Percentiles rank a stretch among this genome's conserved stretches.
Conservation (phyloP, 2,113 vertebrate species). For the Chitala chitala region DNA sequence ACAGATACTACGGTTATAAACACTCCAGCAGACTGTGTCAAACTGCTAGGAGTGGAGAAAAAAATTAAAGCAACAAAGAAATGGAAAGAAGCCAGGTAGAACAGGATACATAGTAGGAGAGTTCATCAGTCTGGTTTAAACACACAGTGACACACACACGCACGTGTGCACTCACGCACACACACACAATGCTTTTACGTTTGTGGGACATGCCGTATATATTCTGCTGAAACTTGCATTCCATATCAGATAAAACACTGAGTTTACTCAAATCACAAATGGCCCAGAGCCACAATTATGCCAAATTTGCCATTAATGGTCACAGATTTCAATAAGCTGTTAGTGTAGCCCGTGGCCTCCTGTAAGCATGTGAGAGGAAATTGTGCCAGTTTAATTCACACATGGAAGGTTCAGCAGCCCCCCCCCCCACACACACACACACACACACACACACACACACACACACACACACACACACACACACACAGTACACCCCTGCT, state of each 20-base stretch:
- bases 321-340: not conserved
- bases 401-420: not conserved
- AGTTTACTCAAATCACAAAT: not conserved
- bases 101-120: conserved; percentile 35
- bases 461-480: conserved; percentile 17
- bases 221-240: no score
- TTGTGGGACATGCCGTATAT: not conserved
- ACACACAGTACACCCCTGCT: not conserved
- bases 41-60: no score
- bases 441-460: conserved; percentile 12
- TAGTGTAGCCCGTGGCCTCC: not conserved
- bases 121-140: conserved; percentile 12
- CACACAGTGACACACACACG: not conserved
- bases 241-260: not conserved
- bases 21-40: no score
- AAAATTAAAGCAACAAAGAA: conserved; percentile 12
- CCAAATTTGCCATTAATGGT: not conserved
- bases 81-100: conserved; percentile 14
- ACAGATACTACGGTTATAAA: no score
- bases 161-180: not conserved
- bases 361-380: not conserved
- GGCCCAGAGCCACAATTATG: not conserved
- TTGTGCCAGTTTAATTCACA: not conserved
- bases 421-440: conserved; percentile 13
- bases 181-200: not conserved